A percentile compares a stretch with the other conserved stretches of the same genome.
Conservation (phyloP, 2,113 vertebrate species). For the Hyperopisus bebe region DNA sequence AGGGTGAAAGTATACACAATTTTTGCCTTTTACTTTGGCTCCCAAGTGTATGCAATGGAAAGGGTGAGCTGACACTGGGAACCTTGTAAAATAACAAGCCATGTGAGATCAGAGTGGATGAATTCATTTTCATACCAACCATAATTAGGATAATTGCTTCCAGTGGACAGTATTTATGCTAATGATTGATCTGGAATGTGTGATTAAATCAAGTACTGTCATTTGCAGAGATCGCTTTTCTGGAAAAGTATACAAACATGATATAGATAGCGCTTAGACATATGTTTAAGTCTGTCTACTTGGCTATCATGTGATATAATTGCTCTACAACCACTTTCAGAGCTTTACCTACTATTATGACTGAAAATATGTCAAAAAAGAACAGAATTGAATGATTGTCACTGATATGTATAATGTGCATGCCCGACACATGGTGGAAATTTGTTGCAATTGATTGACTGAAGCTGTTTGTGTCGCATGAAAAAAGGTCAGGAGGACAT, state of each 20-base stretch:
- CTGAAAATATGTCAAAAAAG: not conserved
- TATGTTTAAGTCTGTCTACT: not conserved
- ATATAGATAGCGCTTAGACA: not conserved
- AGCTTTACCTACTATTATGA: not conserved
- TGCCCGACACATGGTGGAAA: not conserved
- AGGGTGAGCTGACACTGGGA: not conserved
- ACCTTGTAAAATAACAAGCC: not conserved
- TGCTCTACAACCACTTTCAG: not conserved
- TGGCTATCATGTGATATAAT: not conserved
- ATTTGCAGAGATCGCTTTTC: not conserved
- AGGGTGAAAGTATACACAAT: not conserved
- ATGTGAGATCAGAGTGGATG: not conserved
- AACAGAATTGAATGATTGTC: not conserved
- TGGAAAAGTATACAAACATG: not conserved
- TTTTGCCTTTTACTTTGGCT: not conserved
- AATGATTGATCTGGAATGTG: conserved; percentile 7
- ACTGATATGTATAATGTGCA: not conserved
- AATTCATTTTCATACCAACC: conserved; percentile 1
- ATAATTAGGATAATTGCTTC: not conserved
- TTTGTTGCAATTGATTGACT: not conserved
- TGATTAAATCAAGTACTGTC: not conserved
- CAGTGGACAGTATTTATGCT: not conserved
- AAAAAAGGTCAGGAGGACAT: not conserved
- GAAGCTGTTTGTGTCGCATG: not conserved
- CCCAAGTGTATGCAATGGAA: not conserved